phyloP scores from a whole-genome alignment of 2,888 invertebrate species.

The Eucera pruinosa region DNA sequence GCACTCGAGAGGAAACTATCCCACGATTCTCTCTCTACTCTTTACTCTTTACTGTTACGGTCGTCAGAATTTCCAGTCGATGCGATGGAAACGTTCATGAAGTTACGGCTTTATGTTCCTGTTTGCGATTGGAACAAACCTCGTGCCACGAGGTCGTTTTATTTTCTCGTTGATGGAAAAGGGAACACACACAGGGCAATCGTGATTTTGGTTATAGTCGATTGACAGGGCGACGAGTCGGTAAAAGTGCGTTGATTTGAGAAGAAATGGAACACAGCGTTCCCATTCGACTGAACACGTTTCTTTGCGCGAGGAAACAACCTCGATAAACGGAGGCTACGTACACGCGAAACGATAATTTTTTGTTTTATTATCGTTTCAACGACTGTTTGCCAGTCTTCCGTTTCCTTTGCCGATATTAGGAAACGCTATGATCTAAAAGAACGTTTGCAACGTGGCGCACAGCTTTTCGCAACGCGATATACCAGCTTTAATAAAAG shows the following conservation, averaged over 20 bases:
- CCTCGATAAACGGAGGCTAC: slow-evolving; percentile 13
- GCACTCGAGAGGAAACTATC: slow-evolving; percentile 25
- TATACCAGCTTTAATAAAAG: slow-evolving; percentile 49
- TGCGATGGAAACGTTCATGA: slow-evolving; percentile 21
- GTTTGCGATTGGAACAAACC: slow-evolving; percentile 1
- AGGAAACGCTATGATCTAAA: neutral
- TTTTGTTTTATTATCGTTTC: slow-evolving; percentile 23
- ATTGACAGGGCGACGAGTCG: slow-evolving; percentile 10
- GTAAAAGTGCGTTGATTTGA: slow-evolving; percentile 16
- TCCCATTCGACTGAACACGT: slow-evolving; percentile 17
- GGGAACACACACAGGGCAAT: slow-evolving; percentile 3
- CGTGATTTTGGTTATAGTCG: slow-evolving; percentile 31
- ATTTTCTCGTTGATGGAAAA: slow-evolving; percentile 3
- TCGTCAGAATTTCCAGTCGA: slow-evolving; percentile 3
- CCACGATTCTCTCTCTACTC: too few species aligned
- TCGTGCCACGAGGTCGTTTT: slow-evolving; percentile 11
- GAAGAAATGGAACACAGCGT: slow-evolving; percentile 16
- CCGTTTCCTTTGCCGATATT: neutral
- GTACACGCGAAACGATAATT: slow-evolving; percentile 18
- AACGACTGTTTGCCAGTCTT: slow-evolving; percentile 3
- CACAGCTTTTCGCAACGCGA: slow-evolving; percentile 27
- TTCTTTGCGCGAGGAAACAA: slow-evolving; percentile 9
- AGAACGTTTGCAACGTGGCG: slow-evolving; percentile 12
- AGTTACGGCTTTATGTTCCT: slow-evolving; percentile 30
- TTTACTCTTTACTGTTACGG: neutral